Evolutionary conservation across 2,888 invertebrate species (phyloP).

Genomic region (Hirtodrosophila trivittata): DNA sequence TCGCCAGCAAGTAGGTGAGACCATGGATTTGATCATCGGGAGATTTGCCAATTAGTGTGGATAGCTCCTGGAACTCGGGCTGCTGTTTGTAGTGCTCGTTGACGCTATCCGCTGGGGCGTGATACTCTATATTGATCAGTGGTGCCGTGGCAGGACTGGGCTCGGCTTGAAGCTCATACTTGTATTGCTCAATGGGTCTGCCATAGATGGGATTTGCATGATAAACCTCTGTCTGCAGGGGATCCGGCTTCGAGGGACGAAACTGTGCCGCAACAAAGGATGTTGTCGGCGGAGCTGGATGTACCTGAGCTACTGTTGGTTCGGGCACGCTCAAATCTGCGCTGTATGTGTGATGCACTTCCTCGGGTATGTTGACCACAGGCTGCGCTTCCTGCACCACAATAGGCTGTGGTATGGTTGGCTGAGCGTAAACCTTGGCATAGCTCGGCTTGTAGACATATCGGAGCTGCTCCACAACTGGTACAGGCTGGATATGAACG

Average conservation of each 20-base stretch:
- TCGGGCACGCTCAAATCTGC: constrained; percentile 41
- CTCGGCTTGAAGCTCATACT: constrained; percentile 52
- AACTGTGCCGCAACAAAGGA: constrained; percentile 57
- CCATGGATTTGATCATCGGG: constrained; percentile 85
- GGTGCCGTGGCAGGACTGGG: constrained; percentile 28
- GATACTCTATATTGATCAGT: constrained; percentile 74
- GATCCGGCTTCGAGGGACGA: constrained; percentile 69
- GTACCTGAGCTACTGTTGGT: neutral
- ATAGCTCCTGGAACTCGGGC: constrained; percentile 83
- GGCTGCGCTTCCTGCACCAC: constrained; percentile 59
- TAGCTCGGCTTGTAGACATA: constrained; percentile 72
- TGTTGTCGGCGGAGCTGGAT: constrained; percentile 16
- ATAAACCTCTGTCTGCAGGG: constrained; percentile 44
- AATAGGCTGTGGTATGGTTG: constrained; percentile 41
- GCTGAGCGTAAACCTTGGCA: constrained; percentile 52
- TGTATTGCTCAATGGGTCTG: constrained; percentile 55
- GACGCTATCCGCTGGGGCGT: constrained; percentile 56
- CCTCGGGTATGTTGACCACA: constrained; percentile 38
- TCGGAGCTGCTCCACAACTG: constrained; percentile 77
- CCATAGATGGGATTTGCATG: constrained; percentile 33
- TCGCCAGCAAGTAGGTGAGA: constrained; percentile 84
- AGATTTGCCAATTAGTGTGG: constrained; percentile 84
- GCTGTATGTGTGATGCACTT: constrained; percentile 65
- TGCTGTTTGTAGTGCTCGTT: constrained; percentile 77
- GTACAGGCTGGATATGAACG: constrained; percentile 77